A percentile compares a stretch with the other conserved stretches of the same genome.
Evolutionary conservation across 2,797 vertebrate species (phyloP).

Genomic region (Nyctalus aviator): DNA sequence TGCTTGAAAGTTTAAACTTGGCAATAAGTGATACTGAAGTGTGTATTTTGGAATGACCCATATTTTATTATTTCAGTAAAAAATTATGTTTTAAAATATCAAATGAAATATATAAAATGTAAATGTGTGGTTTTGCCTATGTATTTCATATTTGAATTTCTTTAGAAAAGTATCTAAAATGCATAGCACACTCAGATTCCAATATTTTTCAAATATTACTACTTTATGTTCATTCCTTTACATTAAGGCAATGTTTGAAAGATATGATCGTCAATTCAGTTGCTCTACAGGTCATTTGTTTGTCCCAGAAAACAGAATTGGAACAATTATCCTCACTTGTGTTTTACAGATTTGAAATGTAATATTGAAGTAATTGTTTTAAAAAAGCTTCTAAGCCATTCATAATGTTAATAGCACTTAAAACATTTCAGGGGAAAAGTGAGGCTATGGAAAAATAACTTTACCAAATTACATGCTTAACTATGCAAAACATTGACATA

Average conservation of each 20-base stretch:
- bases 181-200: neutral
- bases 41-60: neutral
- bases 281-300: neutral
- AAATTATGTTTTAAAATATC: neutral
- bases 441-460: neutral
- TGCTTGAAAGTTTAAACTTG: neutral
- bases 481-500: neutral
- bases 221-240: neutral
- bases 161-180: neutral
- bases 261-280: neutral
- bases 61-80: neutral
- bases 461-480: neutral
- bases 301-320: neutral
- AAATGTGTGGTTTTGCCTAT: neutral
- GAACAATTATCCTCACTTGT: neutral
- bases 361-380: neutral
- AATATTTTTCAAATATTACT: neutral
- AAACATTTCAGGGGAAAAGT: neutral
- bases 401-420: neutral
- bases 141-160: neutral
- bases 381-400: neutral
- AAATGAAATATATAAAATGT: neutral
- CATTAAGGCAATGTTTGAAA: neutral
- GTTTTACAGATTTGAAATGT: neutral
- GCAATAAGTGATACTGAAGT: neutral